Base-by-base conservation (phyloP, 2,888 invertebrate genomes). In the Aromia moschata region DNA sequence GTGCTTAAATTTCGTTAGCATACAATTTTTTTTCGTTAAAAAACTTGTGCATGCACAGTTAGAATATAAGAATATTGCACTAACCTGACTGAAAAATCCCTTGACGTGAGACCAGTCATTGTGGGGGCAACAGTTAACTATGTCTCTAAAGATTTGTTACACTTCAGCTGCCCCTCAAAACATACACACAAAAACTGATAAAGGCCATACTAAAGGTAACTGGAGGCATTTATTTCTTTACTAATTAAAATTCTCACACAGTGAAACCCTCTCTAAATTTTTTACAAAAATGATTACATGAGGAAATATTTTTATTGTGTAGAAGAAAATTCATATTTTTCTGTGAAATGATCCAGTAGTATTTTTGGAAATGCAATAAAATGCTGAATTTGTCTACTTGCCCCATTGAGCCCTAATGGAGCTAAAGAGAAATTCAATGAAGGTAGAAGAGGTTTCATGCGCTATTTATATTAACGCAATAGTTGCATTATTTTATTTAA, bases 51-150 rank as follows among this genome's bases (percentile, higher is more conserved):
- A n/a, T 38, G 38, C 30, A 49, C 25, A 15, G n/a, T 25, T 49
- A 49, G 38, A 38, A 49, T 38, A 49, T 38, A 49, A 49, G 38
- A 49, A 49, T 49, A 49, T 36, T 38, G 49, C 49, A 49, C 20
- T 14, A 25, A 38, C 14, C 47, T n/a, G n/a, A n/a, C n/a, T n/a
- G n/a, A n/a, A n/a, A n/a, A n/a, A n/a, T n/a, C n/a, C n/a, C n/a
- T 47, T 31, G 37, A 25, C 12, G 15, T 30, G 49, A 38, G 25
- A 49, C 49, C 38, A 49, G n/a, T 40, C 14, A 11, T 18, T 38
- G 17, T 7, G n/a, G 30, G 36, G 38, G 43, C 49, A 25, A 25
- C 25, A 49, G 20, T n/a, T 5, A 12, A 38, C 25, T 15, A 14
- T n/a, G n/a, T 40, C 11, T 9, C 25, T 15, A 9, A 9, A 49